Base-by-base conservation (phyloP, 2,888 invertebrate genomes). In the Ophraella communa region DNA sequence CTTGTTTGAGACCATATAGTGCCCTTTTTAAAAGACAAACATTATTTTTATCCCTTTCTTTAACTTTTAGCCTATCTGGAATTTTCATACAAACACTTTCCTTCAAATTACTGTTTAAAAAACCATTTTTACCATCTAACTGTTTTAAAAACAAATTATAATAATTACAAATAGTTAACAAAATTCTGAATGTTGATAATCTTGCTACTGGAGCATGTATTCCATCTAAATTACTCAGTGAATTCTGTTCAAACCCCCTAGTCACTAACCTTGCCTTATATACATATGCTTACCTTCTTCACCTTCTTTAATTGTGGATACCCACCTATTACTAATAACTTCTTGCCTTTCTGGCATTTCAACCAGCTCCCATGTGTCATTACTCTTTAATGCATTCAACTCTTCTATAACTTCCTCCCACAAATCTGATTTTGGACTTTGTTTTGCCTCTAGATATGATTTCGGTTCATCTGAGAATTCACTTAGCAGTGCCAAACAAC, bases 211-310 rank as follows among this genome's bases (percentile, higher is more conserved):
- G 57, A 10, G 65, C 57, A 54, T 62, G 57, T 23, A 56, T 57
- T 21, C 62, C 33, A 10, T 44, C 35, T 52, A 62, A 21, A 39
- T 52, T n/a, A n/a, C n/a, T n/a, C n/a, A n/a, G n/a, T n/a, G n/a
- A n/a, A n/a, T n/a, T n/a, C n/a, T 65, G 63, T 42, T 62, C 59
- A 55, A 69, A 69, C 23, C 70, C 64, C 42, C 60, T 58, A 10
- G 64, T 62, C 8, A 66, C 65, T 7, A 70, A 42, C 24, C 70
- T n/a, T 14, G 67, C 67, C 42, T 70, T 70, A 33, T 64, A 69
- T 10, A 54, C 45, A 62, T 51, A 24, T 61, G 64, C 33, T 39
- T 17, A 30, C 63, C 44, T 42, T 64, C 35, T 20, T 53, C 49
- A 8, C 27, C 27, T 27, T n/a, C n/a, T 27, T 64, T 66, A 8